These are phyloP conservation scores for Halcyon smyrnensis DNA, from an alignment of 2,797 vertebrate species.

Conservation along the genomic window DNA sequence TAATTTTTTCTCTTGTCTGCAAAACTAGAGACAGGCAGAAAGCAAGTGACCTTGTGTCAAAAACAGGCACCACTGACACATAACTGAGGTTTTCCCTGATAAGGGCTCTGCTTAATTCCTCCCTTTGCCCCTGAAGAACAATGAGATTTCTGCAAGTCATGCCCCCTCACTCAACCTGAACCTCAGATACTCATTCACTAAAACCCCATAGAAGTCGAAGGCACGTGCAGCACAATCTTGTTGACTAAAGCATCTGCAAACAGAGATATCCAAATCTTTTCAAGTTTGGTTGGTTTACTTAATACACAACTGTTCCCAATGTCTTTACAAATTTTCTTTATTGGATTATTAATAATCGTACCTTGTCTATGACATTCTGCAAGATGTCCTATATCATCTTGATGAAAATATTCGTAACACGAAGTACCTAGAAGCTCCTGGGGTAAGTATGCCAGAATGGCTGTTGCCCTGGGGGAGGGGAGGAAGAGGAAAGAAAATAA, in stretches of 20 bases:
- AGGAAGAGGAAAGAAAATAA: neutral
- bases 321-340: neutral
- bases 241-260: neutral
- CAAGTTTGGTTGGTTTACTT: neutral
- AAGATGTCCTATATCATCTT: conserved; percentile 96
- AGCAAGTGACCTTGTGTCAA: neutral
- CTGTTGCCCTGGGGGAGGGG: conserved; percentile 87
- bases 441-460: conserved; percentile 96
- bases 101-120: neutral
- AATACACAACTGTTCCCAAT: neutral
- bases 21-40: conserved; percentile 83
- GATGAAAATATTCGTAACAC: conserved; percentile 98
- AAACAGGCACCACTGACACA: neutral
- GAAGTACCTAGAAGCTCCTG: conserved; percentile 98
- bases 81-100: no score
- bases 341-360: conserved; percentile 58
- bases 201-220: neutral
- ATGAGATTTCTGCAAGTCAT: neutral
- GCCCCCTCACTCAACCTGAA: neutral
- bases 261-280: neutral
- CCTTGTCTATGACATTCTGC: conserved; percentile 98
- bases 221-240: neutral
- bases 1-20: conserved; percentile 97
- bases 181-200: neutral
- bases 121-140: neutral